phyloP scores from a whole-genome alignment of 1,140 invertebrate species.

The Coptotermes formosanus region DNA sequence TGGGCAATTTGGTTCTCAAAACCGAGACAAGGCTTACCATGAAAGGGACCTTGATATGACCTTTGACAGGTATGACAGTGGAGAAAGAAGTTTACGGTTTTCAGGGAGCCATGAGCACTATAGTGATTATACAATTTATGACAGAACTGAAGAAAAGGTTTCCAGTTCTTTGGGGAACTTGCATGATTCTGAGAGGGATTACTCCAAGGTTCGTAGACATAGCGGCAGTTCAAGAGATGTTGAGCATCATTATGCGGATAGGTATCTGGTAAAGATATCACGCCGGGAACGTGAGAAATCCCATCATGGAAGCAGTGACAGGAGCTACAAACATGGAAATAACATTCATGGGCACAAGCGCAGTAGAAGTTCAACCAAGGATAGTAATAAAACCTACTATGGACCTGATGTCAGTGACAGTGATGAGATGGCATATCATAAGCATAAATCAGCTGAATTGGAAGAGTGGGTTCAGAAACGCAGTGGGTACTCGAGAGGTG shows the following conservation, averaged over 20 bases:
- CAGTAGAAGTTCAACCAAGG: background rate
- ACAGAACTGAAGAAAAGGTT: background rate
- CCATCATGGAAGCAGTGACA: background rate
- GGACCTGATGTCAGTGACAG: constrained; percentile 13
- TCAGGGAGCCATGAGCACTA: background rate
- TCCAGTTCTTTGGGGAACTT: background rate
- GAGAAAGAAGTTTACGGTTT: background rate
- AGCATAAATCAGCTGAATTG: background rate
- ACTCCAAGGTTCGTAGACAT: background rate
- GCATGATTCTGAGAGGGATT: background rate
- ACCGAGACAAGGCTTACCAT: background rate
- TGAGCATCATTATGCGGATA: background rate
- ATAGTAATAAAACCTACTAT: background rate
- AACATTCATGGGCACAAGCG: background rate
- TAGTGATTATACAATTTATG: background rate
- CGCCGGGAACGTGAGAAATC: background rate
- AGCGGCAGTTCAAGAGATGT: background rate
- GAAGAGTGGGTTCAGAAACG: background rate
- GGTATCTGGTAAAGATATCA: background rate
- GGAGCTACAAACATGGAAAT: background rate
- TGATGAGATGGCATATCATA: background rate
- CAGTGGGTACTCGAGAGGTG: background rate
- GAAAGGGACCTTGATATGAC: background rate
- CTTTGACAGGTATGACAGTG: background rate
- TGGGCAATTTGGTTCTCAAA: background rate